These are phyloP conservation scores for Actinemys pallida DNA, from an alignment of 2,113 vertebrate species.

Conservation along the genomic window DNA sequence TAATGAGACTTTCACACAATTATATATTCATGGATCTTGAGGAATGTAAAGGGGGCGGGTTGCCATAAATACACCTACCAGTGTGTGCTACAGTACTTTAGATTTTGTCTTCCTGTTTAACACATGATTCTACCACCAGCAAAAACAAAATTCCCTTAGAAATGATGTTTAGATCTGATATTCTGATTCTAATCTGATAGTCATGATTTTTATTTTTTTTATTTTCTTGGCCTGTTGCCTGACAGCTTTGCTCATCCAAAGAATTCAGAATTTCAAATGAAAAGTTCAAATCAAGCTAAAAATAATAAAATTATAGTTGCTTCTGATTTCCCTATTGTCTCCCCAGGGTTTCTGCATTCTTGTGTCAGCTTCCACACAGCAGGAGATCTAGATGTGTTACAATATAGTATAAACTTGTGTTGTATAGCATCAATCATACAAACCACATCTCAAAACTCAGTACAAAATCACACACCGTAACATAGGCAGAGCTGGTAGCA, in stretches of 20 bases:
- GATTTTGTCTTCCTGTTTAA: background rate
- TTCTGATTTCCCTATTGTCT: background rate
- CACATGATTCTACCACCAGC: background rate
- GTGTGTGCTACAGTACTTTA: background rate
- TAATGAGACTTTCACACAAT: background rate
- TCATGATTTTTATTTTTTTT: background rate
- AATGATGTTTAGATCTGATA: background rate
- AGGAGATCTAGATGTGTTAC: background rate
- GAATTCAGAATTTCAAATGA: background rate
- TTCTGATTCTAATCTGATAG: background rate
- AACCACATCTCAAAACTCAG: background rate
- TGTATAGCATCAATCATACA: background rate
- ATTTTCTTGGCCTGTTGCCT: background rate
- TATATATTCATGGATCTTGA: background rate
- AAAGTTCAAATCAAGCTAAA: background rate
- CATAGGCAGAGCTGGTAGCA: background rate
- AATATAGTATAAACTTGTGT: background rate
- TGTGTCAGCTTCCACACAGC: background rate
- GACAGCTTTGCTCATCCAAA: background rate
- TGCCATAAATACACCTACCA: background rate
- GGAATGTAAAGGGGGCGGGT: background rate
- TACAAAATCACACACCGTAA: background rate
- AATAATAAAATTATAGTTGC: background rate
- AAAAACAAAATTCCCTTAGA: background rate
- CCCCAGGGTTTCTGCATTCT: background rate